Percentiles rank a stretch among this genome's conserved stretches.
Evolutionary conservation across 1,140 invertebrate species (phyloP).

Genomic region (Frieseomelitta varia): DNA sequence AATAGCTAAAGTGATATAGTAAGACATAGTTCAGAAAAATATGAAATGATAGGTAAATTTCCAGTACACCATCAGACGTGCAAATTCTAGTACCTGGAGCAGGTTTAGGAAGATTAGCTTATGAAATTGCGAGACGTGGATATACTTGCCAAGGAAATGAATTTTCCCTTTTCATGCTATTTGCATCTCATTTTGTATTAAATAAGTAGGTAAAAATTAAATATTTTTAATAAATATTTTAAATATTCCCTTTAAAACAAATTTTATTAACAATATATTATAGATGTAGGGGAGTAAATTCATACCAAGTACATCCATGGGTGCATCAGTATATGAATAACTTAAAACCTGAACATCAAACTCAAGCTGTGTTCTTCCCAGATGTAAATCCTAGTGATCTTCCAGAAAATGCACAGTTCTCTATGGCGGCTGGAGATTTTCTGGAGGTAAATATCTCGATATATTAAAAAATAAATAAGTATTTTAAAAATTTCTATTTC

Average conservation of each 20-base stretch:
- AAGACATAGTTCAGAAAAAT: conserved; percentile 64
- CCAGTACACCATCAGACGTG: conserved; percentile 81
- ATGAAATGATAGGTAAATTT: conserved; percentile 74
- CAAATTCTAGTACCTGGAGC: conserved; percentile 96
- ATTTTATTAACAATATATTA: conserved; percentile 29
- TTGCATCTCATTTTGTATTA: conserved; percentile 97
- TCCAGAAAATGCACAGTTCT: conserved; percentile 89
- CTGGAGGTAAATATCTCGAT: conserved; percentile 86
- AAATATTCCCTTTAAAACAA: too few species aligned
- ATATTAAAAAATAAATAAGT: neutral
- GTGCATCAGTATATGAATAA: conserved; percentile 97
- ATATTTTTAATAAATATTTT: neutral
- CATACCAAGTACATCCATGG: conserved; percentile 93
- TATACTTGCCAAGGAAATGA: conserved; percentile 98
- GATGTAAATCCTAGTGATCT: conserved; percentile 92
- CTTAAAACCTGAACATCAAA: conserved; percentile 90
- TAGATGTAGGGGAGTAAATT: conserved; percentile 84
- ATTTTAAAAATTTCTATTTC: neutral
- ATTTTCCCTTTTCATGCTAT: conserved; percentile 98
- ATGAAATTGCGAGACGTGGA: conserved; percentile 94
- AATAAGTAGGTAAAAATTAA: conserved; percentile 86
- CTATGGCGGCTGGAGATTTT: conserved; percentile 98
- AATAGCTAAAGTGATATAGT: neutral
- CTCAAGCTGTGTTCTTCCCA: conserved; percentile 91
- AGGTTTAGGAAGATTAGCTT: conserved; percentile 95